A percentile compares a stretch with the other conserved stretches of the same genome.
Evolutionary conservation across 1,140 invertebrate genomes (phyloP).

Genomic region (Cephus cinctus): DNA sequence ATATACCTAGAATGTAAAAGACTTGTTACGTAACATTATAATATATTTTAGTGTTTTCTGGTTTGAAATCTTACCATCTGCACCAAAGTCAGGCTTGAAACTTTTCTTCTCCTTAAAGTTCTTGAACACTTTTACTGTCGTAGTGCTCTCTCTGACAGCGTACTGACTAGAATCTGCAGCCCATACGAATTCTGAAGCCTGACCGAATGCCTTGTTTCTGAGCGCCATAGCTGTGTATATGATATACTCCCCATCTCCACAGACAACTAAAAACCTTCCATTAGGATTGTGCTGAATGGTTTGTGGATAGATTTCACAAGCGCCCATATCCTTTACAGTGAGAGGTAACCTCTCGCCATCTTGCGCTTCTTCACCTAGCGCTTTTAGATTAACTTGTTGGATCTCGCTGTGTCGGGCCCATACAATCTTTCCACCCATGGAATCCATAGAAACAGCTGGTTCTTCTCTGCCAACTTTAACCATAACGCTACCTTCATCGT

Average conservation of each 20-base stretch:
- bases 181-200: constrained; percentile 99
- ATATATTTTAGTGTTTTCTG: constrained; percentile 7
- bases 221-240: constrained; percentile 99
- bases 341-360: constrained; percentile 74
- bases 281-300: constrained; percentile 98
- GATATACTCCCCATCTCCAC: constrained; percentile 99
- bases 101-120: constrained; percentile 97
- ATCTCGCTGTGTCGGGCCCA: constrained; percentile 98
- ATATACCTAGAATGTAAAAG: constrained; percentile 71
- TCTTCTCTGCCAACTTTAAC: constrained; percentile 97
- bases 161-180: constrained; percentile 95
- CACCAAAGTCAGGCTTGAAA: constrained; percentile 95
- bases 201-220: constrained; percentile 97
- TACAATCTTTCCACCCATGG: constrained; percentile 95
- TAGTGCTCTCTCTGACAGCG: constrained; percentile 87
- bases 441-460: constrained; percentile 99
- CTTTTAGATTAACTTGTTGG: constrained; percentile 95
- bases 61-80: constrained; percentile 67
- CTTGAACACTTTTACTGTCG: constrained; percentile 92
- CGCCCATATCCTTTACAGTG: constrained; percentile 97
- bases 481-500: constrained; percentile 98
- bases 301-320: constrained; percentile 99
- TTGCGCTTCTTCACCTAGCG: constrained; percentile 68
- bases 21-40: constrained; percentile 1
- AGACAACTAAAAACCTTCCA: constrained; percentile 97